Percentiles rank a stretch among this genome's conserved stretches.
Conservation (phyloP, 2,888 invertebrate genomes). For the Augochlorella aurata region DNA sequence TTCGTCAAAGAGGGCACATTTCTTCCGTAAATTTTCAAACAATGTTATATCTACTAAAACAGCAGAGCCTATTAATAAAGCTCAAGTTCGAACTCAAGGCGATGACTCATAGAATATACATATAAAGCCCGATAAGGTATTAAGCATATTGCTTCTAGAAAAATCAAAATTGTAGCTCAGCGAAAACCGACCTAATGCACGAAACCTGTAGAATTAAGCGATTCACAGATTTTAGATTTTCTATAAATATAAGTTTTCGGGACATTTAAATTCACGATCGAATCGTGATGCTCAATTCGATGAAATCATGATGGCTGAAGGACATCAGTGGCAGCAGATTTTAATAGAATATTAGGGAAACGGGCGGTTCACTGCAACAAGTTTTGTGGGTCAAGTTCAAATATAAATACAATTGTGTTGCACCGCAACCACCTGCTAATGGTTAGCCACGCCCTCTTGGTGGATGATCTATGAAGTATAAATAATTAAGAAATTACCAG, state of each 20-base stretch:
- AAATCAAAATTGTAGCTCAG: not conserved
- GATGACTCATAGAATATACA: conserved; percentile 52
- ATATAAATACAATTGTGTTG: conserved; percentile 28
- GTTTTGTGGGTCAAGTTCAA: conserved; percentile 58
- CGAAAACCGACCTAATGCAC: not conserved
- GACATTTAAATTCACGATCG: not conserved
- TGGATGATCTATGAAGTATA: conserved; percentile 52
- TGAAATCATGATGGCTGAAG: not conserved
- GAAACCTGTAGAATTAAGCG: not conserved
- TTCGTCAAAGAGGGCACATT: not conserved
- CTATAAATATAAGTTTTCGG: not conserved
- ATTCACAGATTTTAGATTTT: not conserved
- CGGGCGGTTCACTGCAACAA: not conserved
- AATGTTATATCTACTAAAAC: not conserved
- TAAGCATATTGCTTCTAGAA: conserved; percentile 5
- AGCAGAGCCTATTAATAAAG: conserved; percentile 11
- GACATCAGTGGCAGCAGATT: not conserved
- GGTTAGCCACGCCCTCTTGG: conserved; percentile 70
- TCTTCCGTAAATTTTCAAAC: not conserved
- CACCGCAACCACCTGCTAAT: conserved; percentile 69
- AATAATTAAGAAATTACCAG: conserved; percentile 24
- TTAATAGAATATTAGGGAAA: not conserved
- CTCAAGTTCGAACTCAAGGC: conserved; percentile 34
- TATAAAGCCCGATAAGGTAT: conserved; percentile 44
- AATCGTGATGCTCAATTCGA: not conserved